Evolutionary conservation across 2,888 invertebrate species (phyloP).

Genomic region (Apamea sordens): DNA sequence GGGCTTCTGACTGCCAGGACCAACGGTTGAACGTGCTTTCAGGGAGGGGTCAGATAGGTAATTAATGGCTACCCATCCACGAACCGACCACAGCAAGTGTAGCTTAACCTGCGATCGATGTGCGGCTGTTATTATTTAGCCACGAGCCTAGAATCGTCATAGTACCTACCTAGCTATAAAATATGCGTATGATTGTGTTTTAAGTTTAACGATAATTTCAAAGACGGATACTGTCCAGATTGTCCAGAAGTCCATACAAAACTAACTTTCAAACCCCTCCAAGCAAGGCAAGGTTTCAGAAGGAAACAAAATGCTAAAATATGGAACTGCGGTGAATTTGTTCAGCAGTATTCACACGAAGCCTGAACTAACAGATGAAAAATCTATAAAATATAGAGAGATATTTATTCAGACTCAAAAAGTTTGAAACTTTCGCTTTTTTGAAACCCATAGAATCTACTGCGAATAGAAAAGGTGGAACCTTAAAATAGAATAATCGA

Average conservation of each 20-base stretch:
- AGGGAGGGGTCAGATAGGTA: neutral
- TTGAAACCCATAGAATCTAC: neutral
- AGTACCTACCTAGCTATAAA: neutral
- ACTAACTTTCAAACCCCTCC: neutral
- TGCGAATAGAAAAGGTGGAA: neutral
- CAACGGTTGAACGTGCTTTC: neutral
- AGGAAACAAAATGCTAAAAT: conserved; percentile 5
- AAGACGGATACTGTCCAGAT: neutral
- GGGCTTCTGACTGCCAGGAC: neutral
- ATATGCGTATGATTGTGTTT: neutral
- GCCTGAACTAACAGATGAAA: conserved; percentile 45
- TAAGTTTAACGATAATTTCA: neutral
- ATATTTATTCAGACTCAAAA: conserved; percentile 21
- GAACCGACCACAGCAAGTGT: neutral
- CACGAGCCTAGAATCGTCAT: neutral
- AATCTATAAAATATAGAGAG: conserved; percentile 18
- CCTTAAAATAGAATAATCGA: neutral
- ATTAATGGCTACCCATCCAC: neutral
- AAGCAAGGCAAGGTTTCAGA: neutral
- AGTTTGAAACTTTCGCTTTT: neutral
- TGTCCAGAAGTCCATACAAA: neutral
- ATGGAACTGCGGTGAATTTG: neutral
- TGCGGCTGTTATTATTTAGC: neutral
- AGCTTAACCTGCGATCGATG: neutral
- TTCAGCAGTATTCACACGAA: conserved; percentile 6